Conservation (phyloP, 2,888 invertebrate genomes). For the Bursaphelenchus okinawaensis region DNA sequence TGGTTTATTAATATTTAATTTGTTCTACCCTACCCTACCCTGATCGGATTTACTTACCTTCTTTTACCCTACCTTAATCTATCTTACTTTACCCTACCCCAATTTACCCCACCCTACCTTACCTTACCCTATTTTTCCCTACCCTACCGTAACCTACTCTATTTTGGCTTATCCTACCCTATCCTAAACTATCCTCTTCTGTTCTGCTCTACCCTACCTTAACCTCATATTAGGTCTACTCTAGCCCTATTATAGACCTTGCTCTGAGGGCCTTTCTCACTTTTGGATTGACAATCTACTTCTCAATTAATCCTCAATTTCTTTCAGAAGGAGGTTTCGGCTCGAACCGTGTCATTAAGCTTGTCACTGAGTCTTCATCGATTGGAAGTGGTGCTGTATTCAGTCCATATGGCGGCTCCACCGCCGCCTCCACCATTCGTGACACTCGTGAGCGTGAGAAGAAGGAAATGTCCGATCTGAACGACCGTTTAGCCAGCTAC, state of each 20-base stretch:
- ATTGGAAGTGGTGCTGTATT: conserved; percentile 27
- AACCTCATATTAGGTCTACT: no score
- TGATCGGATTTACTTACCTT: no score
- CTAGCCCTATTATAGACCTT: no score
- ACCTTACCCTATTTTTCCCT: not conserved
- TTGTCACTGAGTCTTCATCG: conserved; percentile 51
- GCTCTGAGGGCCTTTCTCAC: no score
- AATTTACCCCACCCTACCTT: not conserved
- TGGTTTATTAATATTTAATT: no score
- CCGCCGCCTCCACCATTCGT: conserved; percentile 59
- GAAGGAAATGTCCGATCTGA: conserved; percentile 62
- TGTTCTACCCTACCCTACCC: no score
- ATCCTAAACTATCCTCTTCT: no score
- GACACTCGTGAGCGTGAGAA: conserved; percentile 61
- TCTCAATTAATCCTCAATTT: conserved; percentile 9
- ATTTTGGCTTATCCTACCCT: no score
- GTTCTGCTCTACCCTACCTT: no score
- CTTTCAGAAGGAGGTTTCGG: not conserved
- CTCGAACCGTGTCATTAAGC: conserved; percentile 48
- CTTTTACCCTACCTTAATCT: not conserved
- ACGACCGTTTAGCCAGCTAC: conserved; percentile 60
- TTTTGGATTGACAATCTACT: not conserved
- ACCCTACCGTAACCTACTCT: no score
- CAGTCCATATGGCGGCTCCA: conserved; percentile 43
- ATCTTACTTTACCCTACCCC: not conserved